These are phyloP conservation scores for Aphelocoma californica DNA, from an alignment of 2,797 vertebrate species.

Conservation along the genomic window DNA sequence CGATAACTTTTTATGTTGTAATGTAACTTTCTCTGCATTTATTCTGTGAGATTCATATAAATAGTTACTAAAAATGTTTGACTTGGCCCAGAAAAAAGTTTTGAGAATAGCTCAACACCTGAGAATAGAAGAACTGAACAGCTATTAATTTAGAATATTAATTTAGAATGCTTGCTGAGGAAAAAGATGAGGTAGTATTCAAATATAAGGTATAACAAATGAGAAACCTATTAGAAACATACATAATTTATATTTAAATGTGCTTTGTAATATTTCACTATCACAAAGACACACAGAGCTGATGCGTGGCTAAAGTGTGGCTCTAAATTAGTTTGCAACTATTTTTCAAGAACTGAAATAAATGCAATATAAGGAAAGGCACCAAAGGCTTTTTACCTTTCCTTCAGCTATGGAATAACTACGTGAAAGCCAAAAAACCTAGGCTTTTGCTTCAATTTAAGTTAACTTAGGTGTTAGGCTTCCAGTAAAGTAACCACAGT, in stretches of 20 bases:
- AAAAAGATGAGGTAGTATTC: not conserved
- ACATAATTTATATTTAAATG: not conserved
- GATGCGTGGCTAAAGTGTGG: not conserved
- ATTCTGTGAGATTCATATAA: not conserved
- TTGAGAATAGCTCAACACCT: not conserved
- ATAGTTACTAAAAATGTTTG: not conserved
- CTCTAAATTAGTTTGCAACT: not conserved
- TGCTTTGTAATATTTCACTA: not conserved
- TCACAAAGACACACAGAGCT: not conserved
- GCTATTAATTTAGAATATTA: not conserved
- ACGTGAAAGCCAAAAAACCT: not conserved
- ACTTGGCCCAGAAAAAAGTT: not conserved
- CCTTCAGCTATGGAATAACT: not conserved
- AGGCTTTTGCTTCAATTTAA: not conserved
- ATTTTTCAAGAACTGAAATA: not conserved
- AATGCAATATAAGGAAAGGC: not conserved
- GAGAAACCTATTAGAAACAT: not conserved
- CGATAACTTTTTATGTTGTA: not conserved
- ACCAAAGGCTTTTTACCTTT: not conserved
- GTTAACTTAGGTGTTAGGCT: not conserved
- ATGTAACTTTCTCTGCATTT: not conserved
- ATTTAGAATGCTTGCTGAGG: not conserved
- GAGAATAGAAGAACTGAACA: not conserved
- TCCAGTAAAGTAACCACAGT: not conserved
- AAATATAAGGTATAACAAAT: not conserved